phyloP scores from a whole-genome alignment of 2,113 vertebrate genomes.

The Erinaceus europaeus region DNA sequence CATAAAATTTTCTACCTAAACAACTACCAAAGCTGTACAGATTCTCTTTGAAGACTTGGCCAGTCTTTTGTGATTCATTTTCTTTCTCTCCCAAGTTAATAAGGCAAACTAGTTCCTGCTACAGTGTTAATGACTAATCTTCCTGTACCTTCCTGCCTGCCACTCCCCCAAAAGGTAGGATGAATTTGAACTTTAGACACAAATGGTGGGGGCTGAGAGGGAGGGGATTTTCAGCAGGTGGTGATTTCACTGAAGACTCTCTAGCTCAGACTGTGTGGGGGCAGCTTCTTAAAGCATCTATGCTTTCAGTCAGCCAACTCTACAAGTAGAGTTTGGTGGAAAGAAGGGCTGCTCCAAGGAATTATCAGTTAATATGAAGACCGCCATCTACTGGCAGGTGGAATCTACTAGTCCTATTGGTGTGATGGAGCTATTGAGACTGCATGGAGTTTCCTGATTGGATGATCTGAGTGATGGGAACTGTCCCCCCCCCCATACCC shows the following conservation, averaged over 20 bases:
- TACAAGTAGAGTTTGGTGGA: background rate
- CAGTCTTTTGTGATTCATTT: background rate
- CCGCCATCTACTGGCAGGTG: slow-evolving; percentile 66
- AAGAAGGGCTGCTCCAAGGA: background rate
- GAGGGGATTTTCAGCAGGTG: background rate
- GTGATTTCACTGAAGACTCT: background rate
- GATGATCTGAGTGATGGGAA: background rate
- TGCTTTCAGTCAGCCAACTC: background rate
- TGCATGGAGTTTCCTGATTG: slow-evolving; percentile 18
- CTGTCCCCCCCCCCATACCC: background rate
- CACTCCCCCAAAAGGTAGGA: background rate
- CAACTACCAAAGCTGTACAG: background rate
- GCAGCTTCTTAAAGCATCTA: background rate
- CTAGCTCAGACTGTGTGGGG: background rate
- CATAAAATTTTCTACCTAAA: background rate
- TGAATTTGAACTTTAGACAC: background rate
- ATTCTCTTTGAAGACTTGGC: background rate
- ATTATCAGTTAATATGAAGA: slow-evolving; percentile 49
- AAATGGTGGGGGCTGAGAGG: background rate
- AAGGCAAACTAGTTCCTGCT: slow-evolving; percentile 39
- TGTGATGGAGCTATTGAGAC: background rate
- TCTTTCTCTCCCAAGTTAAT: background rate
- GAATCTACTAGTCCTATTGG: background rate
- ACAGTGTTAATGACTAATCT: slow-evolving; percentile 55
- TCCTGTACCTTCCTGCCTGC: background rate